Evolutionary conservation across 2,888 invertebrate genomes (phyloP), one percentile per base, ranked within the genome.

Genomic region (Lepas anatifera): DNA sequence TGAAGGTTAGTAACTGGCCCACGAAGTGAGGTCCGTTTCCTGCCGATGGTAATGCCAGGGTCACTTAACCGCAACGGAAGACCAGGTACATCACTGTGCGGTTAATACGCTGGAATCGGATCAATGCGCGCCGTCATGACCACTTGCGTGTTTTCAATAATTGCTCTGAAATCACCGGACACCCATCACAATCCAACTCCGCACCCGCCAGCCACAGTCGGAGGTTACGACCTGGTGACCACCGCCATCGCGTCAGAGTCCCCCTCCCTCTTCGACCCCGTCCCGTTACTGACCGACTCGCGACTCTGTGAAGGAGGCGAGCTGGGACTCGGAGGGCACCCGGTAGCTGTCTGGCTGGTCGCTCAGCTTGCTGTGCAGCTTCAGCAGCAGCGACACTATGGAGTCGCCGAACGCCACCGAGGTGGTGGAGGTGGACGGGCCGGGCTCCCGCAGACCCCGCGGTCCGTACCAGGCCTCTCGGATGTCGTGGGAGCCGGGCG

Each of bases 281-380:
- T n/a, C n/a, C n/a, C n/a, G n/a, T n/a, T n/a, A 66, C 66, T 4
- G 10, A 66, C 66, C 66, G 69, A 48, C 64, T 18, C 64, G 16
- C 4, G 68, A 52, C 39, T 68, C 71, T 35, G 68, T 18, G 25
- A 71, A 35, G 18, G 69, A n/a, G n/a, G 64, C 50, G 58, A 70
- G 71, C 7, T 71, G 67, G 41, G 71, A 35, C 27, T 66, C 68
- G 37, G 70, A 74, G 32, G 72, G 70, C 67, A 81, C 81, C 73
- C 79, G 80, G 76, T 89, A 96, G 73, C 92, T 92, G 78, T 94
- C 92, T 13, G 90, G 85, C 73, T 78, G 78, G 18, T 86, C 81
- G 0, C 91, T 89, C 52, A 96, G 82, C 78, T 95, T 93, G 3
- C 92, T 91, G 80, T 97, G 95, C 22, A 95, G 83, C 79, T 92